Evolutionary conservation across 1,140 invertebrate species (phyloP).

Genomic region (Zophobas atratus): DNA sequence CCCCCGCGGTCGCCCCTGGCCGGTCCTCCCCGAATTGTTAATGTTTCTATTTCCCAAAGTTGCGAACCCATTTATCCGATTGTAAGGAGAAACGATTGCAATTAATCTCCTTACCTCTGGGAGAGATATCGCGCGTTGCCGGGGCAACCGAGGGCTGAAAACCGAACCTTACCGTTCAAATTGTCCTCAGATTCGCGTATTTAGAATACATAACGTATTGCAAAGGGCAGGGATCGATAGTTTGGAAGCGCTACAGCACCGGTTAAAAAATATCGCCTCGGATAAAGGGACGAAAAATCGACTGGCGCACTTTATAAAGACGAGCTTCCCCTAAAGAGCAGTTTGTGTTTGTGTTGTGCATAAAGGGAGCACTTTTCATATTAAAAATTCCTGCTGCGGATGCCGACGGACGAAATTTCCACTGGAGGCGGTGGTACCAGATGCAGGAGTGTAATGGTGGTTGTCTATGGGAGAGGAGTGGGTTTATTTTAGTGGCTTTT

Average conservation of each 20-base stretch:
- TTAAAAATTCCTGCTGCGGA: conserved; percentile 34
- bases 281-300: conserved; percentile 27
- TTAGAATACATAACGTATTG: conserved; percentile 57
- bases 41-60: conserved; percentile 66
- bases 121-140: conserved; percentile 63
- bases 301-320: conserved; percentile 38
- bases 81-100: conserved; percentile 65
- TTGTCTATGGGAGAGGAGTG: conserved; percentile 6
- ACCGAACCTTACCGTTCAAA: conserved; percentile 51
- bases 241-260: conserved; percentile 5
- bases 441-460: conserved; percentile 5
- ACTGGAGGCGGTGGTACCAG: neutral
- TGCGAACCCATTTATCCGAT: conserved; percentile 65
- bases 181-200: conserved; percentile 57
- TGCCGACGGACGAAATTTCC: conserved; percentile 29
- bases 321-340: conserved; percentile 37
- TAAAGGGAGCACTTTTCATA: conserved; percentile 42
- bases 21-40: conserved; percentile 58
- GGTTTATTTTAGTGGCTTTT: neutral
- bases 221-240: conserved; percentile 31
- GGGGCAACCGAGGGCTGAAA: conserved; percentile 57
- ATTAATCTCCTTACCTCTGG: conserved; percentile 66
- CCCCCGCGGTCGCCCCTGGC: neutral
- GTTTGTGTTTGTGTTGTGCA: conserved; percentile 41
- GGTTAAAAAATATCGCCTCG: neutral